Evolutionary conservation across 2,888 invertebrate species (phyloP), one percentile per base, ranked within the genome.

Genomic region (Mesorhabditis sp.): DNA sequence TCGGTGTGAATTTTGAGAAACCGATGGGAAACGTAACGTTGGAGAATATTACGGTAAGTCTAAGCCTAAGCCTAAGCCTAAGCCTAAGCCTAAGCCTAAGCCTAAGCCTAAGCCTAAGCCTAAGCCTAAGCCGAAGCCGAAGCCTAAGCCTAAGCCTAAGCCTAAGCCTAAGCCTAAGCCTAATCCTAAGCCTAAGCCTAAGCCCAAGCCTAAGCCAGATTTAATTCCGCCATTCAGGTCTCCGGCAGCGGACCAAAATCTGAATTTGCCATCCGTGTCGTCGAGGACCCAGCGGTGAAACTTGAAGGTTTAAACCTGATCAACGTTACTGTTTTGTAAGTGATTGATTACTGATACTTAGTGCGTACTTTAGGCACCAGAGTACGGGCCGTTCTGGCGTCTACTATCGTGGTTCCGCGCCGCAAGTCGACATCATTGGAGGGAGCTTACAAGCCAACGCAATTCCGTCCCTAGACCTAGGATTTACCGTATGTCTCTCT

Each of bases 231-330:
- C 58, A 13, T 50, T 50, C 58, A n/a, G n/a, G n/a, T 50, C 58
- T 50, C 58, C n/a, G 10, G 58, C 58, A 10, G 28, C 28, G 28
- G 28, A 50, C 58, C 58, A 50, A n/a, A 50, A 50, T 13, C 7
- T n/a, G 58, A n/a, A n/a, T 50, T 13, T 50, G 7, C 58, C 10
- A 50, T 50, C 7, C 7, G n/a, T 10, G 10, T 50, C n/a, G 7
- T 50, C 58, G 58, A 50, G 10, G 58, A 50, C n/a, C 58, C 58
- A n/a, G 58, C 58, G n/a, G n/a, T 13, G n/a, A 50, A 50, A n/a
- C 1, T 50, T 10, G 58, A 50, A n/a, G 10, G 1, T n/a, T 50
- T 50, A 13, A n/a, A 50, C 10, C n/a, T 50, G 58, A 50, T 10
- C 7, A 50, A 50, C 58, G 58, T 50, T n/a, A 13, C 58, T 13